These are phyloP conservation scores for Eupithecia exiguata DNA, from an alignment of 2,888 invertebrate species.

Conservation along the genomic window DNA sequence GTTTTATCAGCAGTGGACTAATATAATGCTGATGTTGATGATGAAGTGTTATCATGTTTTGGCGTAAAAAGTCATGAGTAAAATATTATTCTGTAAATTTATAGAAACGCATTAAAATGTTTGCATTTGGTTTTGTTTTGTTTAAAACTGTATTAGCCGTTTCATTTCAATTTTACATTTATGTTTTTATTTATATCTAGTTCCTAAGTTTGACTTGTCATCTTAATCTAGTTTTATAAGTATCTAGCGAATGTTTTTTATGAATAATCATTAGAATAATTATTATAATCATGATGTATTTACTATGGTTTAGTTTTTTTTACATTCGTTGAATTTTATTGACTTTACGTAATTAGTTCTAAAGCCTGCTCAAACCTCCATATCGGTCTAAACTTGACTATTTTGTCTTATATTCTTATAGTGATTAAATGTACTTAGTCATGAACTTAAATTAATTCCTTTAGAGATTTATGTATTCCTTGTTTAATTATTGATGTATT, in stretches of 20 bases:
- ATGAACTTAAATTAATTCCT: constrained; percentile 24
- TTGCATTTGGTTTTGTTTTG: not conserved
- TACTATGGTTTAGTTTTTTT: not conserved
- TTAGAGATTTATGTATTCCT: not conserved
- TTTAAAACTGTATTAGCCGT: not conserved
- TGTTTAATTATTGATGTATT: not conserved
- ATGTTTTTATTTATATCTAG: not conserved
- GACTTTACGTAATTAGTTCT: constrained; percentile 22
- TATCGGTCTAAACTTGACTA: constrained; percentile 60
- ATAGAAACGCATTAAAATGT: not conserved
- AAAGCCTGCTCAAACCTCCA: constrained; percentile 57
- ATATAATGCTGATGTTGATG: too few relatives aligned
- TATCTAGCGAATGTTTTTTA: not conserved
- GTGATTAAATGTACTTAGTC: constrained; percentile 51
- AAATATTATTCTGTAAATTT: not conserved
- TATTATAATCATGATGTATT: not conserved
- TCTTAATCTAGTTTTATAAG: not conserved
- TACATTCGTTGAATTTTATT: constrained; percentile 18
- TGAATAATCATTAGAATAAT: not conserved
- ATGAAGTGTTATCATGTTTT: not conserved
- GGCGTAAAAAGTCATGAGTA: not conserved
- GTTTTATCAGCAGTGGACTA: too few relatives aligned
- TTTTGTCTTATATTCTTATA: constrained; percentile 46
- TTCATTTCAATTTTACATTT: not conserved
- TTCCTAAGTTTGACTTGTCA: not conserved